These are phyloP conservation scores for Takifugu bimaculatus DNA, from an alignment of 2,113 vertebrate species.

Conservation along the genomic window DNA sequence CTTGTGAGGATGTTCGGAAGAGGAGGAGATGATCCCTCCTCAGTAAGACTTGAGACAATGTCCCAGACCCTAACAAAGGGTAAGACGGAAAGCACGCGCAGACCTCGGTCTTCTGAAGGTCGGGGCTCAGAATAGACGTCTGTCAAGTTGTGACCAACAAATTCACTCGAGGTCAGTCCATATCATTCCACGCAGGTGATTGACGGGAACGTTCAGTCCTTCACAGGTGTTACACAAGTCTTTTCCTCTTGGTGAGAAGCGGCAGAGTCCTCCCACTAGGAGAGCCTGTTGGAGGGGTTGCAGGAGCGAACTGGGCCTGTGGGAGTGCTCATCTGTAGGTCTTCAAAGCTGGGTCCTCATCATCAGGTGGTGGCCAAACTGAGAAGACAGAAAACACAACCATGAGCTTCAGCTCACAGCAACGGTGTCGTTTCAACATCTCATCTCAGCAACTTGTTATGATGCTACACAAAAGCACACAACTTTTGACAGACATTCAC, in stretches of 20 bases:
- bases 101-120: constrained; percentile 12
- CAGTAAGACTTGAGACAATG: constrained; percentile 24
- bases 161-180: constrained; percentile 26
- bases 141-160: constrained; percentile 1
- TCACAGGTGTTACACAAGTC: background rate
- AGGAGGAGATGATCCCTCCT: constrained; percentile 66
- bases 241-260: constrained; percentile 9
- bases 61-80: constrained; percentile 50
- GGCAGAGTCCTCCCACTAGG: constrained; percentile 17
- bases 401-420: constrained; percentile 2
- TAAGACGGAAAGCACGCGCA: constrained; percentile 14
- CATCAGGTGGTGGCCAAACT: constrained; percentile 53
- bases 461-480: background rate
- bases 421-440: background rate
- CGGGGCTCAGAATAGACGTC: constrained; percentile 16
- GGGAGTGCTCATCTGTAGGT: constrained; percentile 28
- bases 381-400: constrained; percentile 31
- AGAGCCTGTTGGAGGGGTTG: constrained; percentile 19
- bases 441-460: background rate
- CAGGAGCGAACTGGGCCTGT: constrained; percentile 14
- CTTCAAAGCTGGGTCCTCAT: constrained; percentile 47
- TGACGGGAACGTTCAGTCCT: constrained; percentile 7
- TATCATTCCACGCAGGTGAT: constrained; percentile 32
- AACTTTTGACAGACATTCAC: background rate
- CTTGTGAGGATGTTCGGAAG: constrained; percentile 43